phyloP scores from a whole-genome alignment of 2,113 vertebrate species.

The Isichthys henryi region DNA sequence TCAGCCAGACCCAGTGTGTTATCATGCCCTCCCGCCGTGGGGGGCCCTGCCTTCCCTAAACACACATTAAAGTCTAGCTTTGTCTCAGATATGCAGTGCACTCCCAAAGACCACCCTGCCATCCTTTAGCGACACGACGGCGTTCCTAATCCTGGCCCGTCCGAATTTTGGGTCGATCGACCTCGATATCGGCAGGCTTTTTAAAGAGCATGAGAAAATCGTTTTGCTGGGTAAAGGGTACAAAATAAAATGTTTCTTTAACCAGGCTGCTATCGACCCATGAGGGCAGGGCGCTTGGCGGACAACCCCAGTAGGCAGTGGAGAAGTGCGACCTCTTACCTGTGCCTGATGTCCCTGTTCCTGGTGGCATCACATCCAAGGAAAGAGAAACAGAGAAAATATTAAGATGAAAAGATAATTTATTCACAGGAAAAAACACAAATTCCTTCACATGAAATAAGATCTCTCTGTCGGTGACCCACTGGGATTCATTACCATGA shows the following conservation, averaged over 20 bases:
- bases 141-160: background rate
- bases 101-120: background rate
- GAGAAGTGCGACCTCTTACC: constrained; percentile 64
- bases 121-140: background rate
- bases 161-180: background rate
- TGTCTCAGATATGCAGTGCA: constrained; percentile 12
- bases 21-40: background rate
- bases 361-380: constrained; percentile 57
- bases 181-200: background rate
- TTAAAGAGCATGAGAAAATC: background rate
- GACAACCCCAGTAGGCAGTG: background rate
- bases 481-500: background rate
- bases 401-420: constrained; percentile 9
- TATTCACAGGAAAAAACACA: constrained; percentile 13
- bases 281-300: background rate
- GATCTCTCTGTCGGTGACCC: constrained; percentile 11
- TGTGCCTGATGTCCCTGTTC: constrained; percentile 97
- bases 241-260: background rate
- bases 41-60: background rate
- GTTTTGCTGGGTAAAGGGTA: background rate
- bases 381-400: constrained; percentile 46
- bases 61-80: constrained; percentile 14
- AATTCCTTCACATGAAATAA: background rate
- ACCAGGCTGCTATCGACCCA: background rate
- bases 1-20: background rate